phyloP scores from a whole-genome alignment of 2,113 vertebrate species.

The Puntigrus tetrazona region DNA sequence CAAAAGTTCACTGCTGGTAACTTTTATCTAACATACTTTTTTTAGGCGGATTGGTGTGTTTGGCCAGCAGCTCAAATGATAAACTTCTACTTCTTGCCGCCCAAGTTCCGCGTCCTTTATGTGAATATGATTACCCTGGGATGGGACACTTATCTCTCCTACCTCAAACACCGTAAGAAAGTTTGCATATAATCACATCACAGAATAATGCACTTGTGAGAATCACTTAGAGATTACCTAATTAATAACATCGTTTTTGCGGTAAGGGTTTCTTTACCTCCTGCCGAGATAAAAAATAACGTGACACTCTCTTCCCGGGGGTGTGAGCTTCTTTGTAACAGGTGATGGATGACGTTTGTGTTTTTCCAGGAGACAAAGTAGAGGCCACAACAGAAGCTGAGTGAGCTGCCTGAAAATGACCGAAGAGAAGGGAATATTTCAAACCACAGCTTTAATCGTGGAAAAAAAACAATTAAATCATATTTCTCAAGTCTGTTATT shows the following conservation, averaged over 20 bases:
- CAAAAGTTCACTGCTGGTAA: background rate
- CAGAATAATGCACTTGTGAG: background rate
- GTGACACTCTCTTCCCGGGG: background rate
- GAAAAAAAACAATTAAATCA: background rate
- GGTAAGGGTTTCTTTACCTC: background rate
- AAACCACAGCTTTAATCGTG: background rate
- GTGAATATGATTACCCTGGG: conserved; percentile 87
- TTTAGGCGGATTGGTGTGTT: conserved; percentile 86
- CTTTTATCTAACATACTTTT: background rate
- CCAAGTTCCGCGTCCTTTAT: conserved; percentile 84
- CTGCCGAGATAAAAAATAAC: background rate
- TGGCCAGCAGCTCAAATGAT: conserved; percentile 88
- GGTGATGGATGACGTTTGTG: background rate
- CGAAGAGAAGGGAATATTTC: background rate
- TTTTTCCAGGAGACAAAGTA: conserved; percentile 18
- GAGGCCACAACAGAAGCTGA: background rate
- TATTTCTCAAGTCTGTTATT: background rate
- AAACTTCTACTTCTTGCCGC: conserved; percentile 88
- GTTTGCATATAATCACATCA: background rate
- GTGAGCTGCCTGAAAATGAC: background rate
- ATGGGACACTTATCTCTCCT: conserved; percentile 93
- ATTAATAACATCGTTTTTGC: background rate
- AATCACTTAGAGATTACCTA: background rate
- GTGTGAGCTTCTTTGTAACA: background rate
- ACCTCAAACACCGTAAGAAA: conserved; percentile 87